Percentiles rank a stretch among this genome's conserved stretches.
phyloP scores from a whole-genome alignment of 2,113 vertebrate species.

The Sylvia atricapilla region DNA sequence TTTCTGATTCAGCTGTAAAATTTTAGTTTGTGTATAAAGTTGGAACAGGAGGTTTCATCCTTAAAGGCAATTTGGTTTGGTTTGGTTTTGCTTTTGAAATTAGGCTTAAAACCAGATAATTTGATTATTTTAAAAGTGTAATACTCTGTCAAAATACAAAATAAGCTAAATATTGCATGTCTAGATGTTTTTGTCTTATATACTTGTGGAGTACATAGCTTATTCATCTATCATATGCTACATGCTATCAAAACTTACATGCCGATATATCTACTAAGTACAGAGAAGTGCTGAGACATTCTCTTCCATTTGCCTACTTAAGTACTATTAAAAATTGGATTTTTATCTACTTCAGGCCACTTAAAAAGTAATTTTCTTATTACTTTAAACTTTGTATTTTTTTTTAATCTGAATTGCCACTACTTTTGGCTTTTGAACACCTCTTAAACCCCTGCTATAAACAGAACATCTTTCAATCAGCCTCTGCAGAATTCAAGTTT shows the following conservation, averaged over 20 bases:
- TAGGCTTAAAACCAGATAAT: neutral
- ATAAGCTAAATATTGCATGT: neutral
- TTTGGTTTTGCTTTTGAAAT: neutral
- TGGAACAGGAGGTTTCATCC: neutral
- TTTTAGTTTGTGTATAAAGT: neutral
- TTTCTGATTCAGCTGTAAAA: neutral
- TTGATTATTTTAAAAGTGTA: neutral
- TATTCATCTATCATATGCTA: neutral
- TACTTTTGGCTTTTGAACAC: neutral
- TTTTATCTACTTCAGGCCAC: neutral
- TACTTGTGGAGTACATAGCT: neutral
- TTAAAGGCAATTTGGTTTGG: neutral
- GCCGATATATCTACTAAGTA: neutral
- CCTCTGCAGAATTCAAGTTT: neutral
- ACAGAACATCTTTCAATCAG: neutral
- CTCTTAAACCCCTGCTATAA: neutral
- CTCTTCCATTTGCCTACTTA: neutral
- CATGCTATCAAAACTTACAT: neutral
- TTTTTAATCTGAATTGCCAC: neutral
- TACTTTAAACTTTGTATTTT: neutral
- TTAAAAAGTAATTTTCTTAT: neutral
- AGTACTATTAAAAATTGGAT: neutral
- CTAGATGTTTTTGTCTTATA: neutral
- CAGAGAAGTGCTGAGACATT: neutral
- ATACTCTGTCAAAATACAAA: neutral